Conservation (phyloP, 2,888 invertebrate species). For the Ochlodes sylvanus region DNA sequence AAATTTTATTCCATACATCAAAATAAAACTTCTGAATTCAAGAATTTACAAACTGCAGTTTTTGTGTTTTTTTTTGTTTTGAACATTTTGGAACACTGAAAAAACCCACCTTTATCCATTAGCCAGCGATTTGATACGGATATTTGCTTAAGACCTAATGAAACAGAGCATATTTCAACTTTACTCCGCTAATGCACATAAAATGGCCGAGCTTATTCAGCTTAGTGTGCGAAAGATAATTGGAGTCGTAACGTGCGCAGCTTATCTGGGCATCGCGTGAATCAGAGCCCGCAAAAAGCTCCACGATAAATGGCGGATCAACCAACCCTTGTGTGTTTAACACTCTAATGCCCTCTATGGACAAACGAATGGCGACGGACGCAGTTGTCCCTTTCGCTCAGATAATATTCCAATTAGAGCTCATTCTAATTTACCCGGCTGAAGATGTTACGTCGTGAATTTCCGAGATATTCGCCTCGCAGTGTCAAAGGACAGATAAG, state of each 20-base stretch:
- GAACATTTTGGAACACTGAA: no score
- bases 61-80: no score
- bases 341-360: slow-evolving; percentile 41
- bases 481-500: slow-evolving; percentile 26
- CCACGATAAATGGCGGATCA: slow-evolving; percentile 59
- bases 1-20: no score
- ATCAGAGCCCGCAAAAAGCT: slow-evolving; percentile 50
- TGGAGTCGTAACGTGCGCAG: slow-evolving; percentile 31
- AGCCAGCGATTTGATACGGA: not conserved
- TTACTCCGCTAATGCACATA: slow-evolving; percentile 23
- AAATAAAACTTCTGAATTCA: no score
- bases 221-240: slow-evolving; percentile 30
- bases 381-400: slow-evolving; percentile 44
- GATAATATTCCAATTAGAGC: slow-evolving; percentile 53
- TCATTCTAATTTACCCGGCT: slow-evolving; percentile 41
- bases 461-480: slow-evolving; percentile 16
- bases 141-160: not conserved
- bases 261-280: slow-evolving; percentile 59
- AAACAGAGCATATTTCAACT: slow-evolving; percentile 9
- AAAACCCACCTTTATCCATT: no score
- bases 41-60: no score
- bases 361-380: slow-evolving; percentile 30
- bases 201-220: slow-evolving; percentile 18
- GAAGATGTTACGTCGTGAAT: slow-evolving; percentile 21
- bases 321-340: slow-evolving; percentile 47